Evolutionary conservation across 2,888 invertebrate species (phyloP), one percentile per base, ranked within the genome.

Genomic region (Oligia fasciuncula): DNA sequence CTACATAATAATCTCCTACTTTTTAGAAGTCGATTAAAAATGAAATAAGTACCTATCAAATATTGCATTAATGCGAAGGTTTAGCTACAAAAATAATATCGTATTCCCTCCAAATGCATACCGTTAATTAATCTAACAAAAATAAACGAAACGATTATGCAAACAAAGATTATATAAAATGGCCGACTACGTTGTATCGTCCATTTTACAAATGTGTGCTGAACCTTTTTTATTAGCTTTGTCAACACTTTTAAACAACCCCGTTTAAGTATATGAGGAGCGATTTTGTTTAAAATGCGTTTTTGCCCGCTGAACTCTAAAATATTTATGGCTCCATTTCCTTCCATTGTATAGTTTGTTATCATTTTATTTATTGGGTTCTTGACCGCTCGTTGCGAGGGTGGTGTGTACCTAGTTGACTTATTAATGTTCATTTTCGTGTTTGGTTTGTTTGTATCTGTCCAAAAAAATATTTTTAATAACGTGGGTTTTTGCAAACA

Each of bases 211-310:
- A 88, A 83, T 85, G 87, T 85, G 81, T 88, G 82, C 87, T 80
- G 85, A 86, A 86, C 90, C 90, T 88, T 91, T 91, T 91, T 91
- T 91, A 91, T 91, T 89, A 88, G 87, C 90, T 87, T 81, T 90
- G 90, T 90, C 88, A 91, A 92, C 90, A 89, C 85, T 90, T 90
- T 90, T 88, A 85, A 88, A 90, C 88, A 88, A 85, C 83, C 87
- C 77, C 81, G 79, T 90, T 86, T 83, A 85, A 89, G 80, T 86
- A 88, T 82, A 85, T 81, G 83, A 80, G 78, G 83, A 87, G 85
- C 80, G 83, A 90, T 90, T 90, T 87, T 77, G 77, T 79, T 67
- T 75, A 75, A 87, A 88, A 89, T 81, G 83, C 81, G 85, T 87
- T 89, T 89, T 87, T 85, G 81, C 65, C 40, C 77, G 67, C 76